A percentile compares a stretch with the other conserved stretches of the same genome.
Conservation (phyloP, 2,888 invertebrate species). For the Prenolepis imparis region DNA sequence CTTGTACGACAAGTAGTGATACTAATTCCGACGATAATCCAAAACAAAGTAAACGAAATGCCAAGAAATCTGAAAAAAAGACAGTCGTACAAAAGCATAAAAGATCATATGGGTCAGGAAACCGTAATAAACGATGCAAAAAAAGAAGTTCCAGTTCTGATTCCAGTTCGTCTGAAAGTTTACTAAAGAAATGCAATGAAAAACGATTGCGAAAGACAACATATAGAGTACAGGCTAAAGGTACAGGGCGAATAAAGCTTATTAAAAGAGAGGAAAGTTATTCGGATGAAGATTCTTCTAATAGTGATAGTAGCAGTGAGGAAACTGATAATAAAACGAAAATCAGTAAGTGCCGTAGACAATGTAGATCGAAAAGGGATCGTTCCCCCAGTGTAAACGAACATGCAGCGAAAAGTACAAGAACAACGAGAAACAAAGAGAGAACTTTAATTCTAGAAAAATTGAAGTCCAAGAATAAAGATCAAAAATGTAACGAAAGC, state of each 20-base stretch:
- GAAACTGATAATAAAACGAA: constrained; percentile 58
- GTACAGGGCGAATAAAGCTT: constrained; percentile 61
- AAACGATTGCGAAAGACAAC: constrained; percentile 52
- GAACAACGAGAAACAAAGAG: constrained; percentile 50
- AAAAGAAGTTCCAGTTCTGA: constrained; percentile 65
- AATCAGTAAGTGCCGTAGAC: constrained; percentile 44
- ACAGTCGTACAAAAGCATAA: constrained; percentile 61
- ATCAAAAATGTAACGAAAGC: constrained; percentile 52
- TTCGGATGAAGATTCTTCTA: constrained; percentile 56
- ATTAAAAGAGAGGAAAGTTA: constrained; percentile 63
- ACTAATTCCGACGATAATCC: constrained; percentile 72
- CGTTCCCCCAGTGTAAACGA: constrained; percentile 56
- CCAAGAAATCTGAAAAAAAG: constrained; percentile 67
- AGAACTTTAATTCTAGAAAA: constrained; percentile 55
- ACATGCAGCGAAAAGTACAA: constrained; percentile 50
- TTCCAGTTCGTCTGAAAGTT: constrained; percentile 63
- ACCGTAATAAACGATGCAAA: constrained; percentile 61
- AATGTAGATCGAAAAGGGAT: constrained; percentile 61
- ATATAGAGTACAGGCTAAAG: constrained; percentile 57
- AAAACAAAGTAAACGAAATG: constrained; percentile 52
- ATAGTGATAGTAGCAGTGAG: constrained; percentile 68
- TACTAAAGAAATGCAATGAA: constrained; percentile 50
- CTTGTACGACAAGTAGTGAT: constrained; percentile 60
- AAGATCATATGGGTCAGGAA: constrained; percentile 53
- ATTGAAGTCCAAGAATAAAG: constrained; percentile 42